A percentile compares a stretch with the other conserved stretches of the same genome.
phyloP scores from a whole-genome alignment of 1,140 invertebrate species.

The Argopecten irradians region DNA sequence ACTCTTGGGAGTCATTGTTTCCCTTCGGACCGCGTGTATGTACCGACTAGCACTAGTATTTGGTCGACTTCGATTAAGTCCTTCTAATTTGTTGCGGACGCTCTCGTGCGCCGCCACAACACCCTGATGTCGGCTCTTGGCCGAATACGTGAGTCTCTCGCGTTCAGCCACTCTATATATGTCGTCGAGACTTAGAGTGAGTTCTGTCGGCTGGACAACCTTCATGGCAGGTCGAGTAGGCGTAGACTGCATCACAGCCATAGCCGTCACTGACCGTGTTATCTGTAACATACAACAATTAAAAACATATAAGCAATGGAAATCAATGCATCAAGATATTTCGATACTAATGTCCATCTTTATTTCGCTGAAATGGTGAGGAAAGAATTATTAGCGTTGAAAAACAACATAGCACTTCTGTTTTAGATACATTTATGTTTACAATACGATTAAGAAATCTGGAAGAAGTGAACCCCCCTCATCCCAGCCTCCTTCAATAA shows the following conservation, averaged over 20 bases:
- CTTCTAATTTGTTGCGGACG: conserved; percentile 39
- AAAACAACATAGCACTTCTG: too few relatives aligned
- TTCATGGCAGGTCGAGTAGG: neutral
- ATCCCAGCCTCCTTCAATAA: too few relatives aligned
- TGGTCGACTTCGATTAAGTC: conserved; percentile 34
- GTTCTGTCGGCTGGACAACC: neutral
- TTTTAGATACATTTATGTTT: too few relatives aligned
- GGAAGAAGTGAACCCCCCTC: too few relatives aligned
- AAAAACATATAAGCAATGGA: too few relatives aligned
- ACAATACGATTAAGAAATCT: too few relatives aligned
- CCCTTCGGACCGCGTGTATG: conserved; percentile 33
- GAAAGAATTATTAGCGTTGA: too few relatives aligned
- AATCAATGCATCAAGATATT: too few relatives aligned
- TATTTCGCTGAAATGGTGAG: too few relatives aligned
- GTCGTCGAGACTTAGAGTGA: neutral
- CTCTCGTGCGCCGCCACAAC: neutral
- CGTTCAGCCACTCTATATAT: neutral
- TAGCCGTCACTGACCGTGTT: neutral
- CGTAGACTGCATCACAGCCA: neutral
- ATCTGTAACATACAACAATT: neutral
- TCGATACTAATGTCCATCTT: too few relatives aligned
- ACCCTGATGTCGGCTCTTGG: neutral
- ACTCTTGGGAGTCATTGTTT: conserved; percentile 49
- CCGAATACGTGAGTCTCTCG: neutral
- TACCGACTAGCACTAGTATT: conserved; percentile 50